Percentiles rank a stretch among this genome's conserved stretches.
Evolutionary conservation across 2,113 vertebrate species (phyloP).

Genomic region (Calonectris borealis): DNA sequence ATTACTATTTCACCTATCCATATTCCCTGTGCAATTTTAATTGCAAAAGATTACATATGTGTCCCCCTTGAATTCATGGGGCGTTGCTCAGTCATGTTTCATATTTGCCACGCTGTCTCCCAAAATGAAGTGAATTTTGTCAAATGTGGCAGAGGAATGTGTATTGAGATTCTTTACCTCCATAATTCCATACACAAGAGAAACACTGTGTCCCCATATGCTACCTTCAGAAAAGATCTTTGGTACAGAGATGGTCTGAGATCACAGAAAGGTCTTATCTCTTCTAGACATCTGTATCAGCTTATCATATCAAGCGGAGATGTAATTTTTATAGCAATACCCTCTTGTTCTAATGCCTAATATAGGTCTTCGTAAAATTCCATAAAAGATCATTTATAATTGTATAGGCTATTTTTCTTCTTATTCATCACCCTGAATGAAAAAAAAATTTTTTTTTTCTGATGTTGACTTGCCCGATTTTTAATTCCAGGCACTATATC

Average conservation of each 20-base stretch:
- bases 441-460: neutral
- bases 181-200: neutral
- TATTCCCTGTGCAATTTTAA: neutral
- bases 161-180: neutral
- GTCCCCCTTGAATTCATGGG: neutral
- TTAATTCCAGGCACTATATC: neutral
- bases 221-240: neutral
- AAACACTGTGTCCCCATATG: neutral
- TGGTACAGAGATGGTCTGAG: neutral
- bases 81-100: rapidly evolving
- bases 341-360: neutral
- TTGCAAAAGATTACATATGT: neutral
- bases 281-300: neutral
- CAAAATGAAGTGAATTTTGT: neutral
- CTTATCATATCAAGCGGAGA: neutral
- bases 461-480: neutral
- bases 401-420: neutral
- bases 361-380: neutral
- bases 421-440: neutral
- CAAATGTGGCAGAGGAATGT: neutral
- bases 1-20: constrained; percentile 6
- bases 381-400: neutral
- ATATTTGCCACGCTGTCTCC: neutral
- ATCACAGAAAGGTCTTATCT: neutral
- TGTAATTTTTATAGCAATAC: neutral